Evolutionary conservation across 2,888 invertebrate species (phyloP).

Genomic region (Nomada lathburiana): DNA sequence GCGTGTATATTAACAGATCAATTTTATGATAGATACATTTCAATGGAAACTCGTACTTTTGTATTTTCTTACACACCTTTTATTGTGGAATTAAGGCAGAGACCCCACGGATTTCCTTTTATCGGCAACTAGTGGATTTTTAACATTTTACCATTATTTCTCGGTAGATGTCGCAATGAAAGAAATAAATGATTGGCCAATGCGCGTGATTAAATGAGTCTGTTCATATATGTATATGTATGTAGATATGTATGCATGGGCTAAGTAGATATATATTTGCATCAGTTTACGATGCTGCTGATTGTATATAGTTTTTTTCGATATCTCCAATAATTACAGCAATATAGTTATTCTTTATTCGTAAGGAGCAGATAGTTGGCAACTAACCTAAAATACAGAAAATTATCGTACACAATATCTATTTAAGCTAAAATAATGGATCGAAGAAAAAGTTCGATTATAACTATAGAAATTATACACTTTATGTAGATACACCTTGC

Average conservation of each 20-base stretch:
- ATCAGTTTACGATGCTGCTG: constrained; percentile 10
- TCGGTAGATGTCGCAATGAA: constrained; percentile 69
- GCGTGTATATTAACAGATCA: constrained; percentile 36
- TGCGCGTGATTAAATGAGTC: constrained; percentile 45
- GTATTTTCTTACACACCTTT: constrained; percentile 30
- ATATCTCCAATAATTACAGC: not conserved
- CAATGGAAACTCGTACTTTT: not conserved
- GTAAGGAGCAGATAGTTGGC: not conserved
- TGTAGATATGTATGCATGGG: not conserved
- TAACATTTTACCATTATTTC: constrained; percentile 56
- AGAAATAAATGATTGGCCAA: constrained; percentile 48
- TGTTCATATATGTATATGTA: constrained; percentile 4
- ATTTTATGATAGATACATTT: constrained; percentile 41
- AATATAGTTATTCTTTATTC: not conserved
- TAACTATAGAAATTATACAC: not conserved
- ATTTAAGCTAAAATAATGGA: not conserved
- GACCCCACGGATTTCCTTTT: constrained; percentile 80
- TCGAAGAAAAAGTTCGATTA: not conserved
- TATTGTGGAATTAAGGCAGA: constrained; percentile 62
- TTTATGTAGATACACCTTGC: not conserved
- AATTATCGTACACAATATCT: not conserved
- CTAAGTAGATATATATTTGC: constrained; percentile 10
- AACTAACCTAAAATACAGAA: constrained; percentile 14
- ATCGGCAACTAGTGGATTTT: constrained; percentile 78
- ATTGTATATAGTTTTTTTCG: constrained; percentile 14